These are phyloP conservation scores for Tricholauxania praeusta DNA, from an alignment of 2,888 invertebrate species.

Conservation along the genomic window DNA sequence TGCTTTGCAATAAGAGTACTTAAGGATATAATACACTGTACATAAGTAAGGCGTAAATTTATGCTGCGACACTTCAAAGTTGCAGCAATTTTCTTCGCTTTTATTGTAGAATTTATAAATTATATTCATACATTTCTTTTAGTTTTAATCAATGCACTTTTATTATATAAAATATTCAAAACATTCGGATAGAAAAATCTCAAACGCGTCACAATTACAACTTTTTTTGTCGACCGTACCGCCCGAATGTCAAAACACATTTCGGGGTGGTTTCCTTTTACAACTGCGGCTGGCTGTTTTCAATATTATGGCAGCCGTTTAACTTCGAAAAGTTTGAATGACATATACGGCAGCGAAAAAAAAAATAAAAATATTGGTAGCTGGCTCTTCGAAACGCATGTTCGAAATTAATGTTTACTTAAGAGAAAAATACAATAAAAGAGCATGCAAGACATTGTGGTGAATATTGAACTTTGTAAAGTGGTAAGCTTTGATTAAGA, in stretches of 20 bases:
- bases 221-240: conserved; percentile 57
- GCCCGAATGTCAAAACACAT: conserved; percentile 65
- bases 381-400: conserved; percentile 1
- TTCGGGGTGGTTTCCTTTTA: conserved; percentile 63
- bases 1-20: too few species aligned
- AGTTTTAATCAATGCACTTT: neutral
- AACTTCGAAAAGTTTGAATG: conserved; percentile 47
- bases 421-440: too few species aligned
- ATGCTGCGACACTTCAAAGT: too few species aligned
- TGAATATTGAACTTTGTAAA: too few species aligned
- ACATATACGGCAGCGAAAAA: neutral
- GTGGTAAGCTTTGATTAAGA: too few species aligned
- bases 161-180: neutral
- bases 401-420: neutral
- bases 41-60: too few species aligned
- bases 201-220: conserved; percentile 5
- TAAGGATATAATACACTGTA: too few species aligned
- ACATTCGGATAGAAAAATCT: neutral
- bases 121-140: neutral
- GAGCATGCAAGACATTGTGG: too few species aligned
- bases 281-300: conserved; percentile 41
- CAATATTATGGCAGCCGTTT: neutral
- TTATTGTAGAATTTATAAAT: neutral
- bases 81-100: neutral
- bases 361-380: neutral